These are phyloP conservation scores for Sternarchorhynchus goeldii DNA, from an alignment of 2,797 vertebrate species.

Conservation along the genomic window DNA sequence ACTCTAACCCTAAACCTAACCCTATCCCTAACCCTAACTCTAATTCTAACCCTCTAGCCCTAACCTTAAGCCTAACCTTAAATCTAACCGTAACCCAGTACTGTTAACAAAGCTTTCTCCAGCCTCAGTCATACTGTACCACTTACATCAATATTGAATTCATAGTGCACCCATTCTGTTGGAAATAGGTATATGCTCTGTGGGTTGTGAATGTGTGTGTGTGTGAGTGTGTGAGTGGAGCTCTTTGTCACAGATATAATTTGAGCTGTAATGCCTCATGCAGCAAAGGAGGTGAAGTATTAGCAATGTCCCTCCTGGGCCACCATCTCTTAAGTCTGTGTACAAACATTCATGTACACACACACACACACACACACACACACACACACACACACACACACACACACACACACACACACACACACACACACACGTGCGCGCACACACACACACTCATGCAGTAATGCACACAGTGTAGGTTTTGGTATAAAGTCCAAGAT, in stretches of 20 bases:
- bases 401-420: constrained; percentile 11
- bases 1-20: too few relatives aligned
- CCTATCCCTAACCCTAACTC: too few relatives aligned
- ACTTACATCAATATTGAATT: constrained; percentile 27
- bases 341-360: neutral
- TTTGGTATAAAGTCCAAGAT: too few relatives aligned
- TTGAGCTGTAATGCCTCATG: constrained; percentile 59
- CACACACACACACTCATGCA: neutral
- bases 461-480: neutral
- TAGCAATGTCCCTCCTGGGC: constrained; percentile 36
- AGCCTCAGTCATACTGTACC: constrained; percentile 14
- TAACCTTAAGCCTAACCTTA: too few relatives aligned
- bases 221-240: neutral
- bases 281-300: constrained; percentile 49
- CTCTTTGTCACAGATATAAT: constrained; percentile 51
- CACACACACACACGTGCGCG: constrained; percentile 37
- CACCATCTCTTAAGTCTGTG: constrained; percentile 32
- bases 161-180: neutral
- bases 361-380: constrained; percentile 33
- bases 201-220: constrained; percentile 9
- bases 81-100: neutral
- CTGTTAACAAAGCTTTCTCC: constrained; percentile 16
- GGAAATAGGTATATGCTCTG: neutral
- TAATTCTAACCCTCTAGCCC: too few relatives aligned
- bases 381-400: constrained; percentile 30